These are phyloP conservation scores for Emydoidea blandingii DNA, from an alignment of 2,797 vertebrate genomes.

Conservation along the genomic window DNA sequence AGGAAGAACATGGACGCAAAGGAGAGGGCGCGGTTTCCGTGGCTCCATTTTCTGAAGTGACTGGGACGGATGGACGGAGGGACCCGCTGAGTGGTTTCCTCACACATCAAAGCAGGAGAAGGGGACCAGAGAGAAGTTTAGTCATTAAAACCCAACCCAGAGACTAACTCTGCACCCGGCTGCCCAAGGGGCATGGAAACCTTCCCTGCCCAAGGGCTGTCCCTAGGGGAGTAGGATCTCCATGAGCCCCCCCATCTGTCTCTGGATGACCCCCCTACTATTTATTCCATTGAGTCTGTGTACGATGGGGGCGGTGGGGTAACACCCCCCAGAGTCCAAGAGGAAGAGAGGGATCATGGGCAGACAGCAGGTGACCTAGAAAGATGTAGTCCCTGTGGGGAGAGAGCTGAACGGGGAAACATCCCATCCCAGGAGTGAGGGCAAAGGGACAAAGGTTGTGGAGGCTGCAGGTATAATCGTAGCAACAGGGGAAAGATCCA, in stretches of 20 bases:
- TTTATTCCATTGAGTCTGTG: not conserved
- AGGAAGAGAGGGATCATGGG: not conserved
- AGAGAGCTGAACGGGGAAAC: not conserved
- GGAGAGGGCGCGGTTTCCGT: constrained; percentile 72
- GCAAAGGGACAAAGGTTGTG: accelerated
- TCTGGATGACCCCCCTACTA: not conserved
- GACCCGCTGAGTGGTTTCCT: not conserved
- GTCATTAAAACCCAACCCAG: not conserved
- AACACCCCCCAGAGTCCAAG: too few relatives aligned
- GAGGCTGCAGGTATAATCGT: not conserved
- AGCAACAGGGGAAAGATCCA: not conserved
- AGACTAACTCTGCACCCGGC: not conserved
- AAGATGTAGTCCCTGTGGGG: not conserved
- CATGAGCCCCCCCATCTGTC: not conserved
- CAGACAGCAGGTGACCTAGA: accelerated
- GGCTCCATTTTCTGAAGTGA: constrained; percentile 82
- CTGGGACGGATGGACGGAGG: not conserved
- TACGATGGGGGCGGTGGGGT: not conserved
- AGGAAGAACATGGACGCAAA: constrained; percentile 73
- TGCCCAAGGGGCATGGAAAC: accelerated
- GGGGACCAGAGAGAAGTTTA: accelerated
- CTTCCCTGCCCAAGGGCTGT: accelerated
- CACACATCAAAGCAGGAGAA: not conserved
- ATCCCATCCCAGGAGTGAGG: not conserved
- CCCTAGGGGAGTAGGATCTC: not conserved